phyloP scores from a whole-genome alignment of 2,113 vertebrate species.

The Tragulus kanchil region DNA sequence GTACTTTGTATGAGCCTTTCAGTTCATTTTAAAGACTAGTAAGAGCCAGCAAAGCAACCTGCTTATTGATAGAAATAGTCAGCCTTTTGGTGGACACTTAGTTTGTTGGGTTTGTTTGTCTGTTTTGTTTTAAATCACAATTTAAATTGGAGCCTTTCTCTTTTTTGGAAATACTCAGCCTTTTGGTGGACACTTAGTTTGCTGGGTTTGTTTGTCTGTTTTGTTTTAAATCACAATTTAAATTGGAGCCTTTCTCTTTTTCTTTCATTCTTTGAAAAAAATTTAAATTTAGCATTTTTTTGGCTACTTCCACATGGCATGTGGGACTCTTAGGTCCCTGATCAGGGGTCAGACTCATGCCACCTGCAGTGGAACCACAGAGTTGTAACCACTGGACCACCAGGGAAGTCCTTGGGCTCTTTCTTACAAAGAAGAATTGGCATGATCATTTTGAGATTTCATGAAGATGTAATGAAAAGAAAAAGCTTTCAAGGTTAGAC shows the following conservation, averaged over 20 bases:
- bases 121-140: too few relatives aligned
- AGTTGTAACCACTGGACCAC: background rate
- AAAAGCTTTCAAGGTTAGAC: slow-evolving; percentile 53
- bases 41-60: background rate
- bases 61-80: slow-evolving; percentile 35
- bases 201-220: slow-evolving; percentile 31
- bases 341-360: too few relatives aligned
- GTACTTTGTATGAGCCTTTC: background rate
- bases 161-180: background rate
- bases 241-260: slow-evolving; percentile 49
- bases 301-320: background rate
- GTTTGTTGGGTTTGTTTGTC: background rate
- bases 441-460: slow-evolving; percentile 48
- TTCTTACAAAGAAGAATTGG: background rate
- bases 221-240: slow-evolving; percentile 54
- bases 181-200: slow-evolving; percentile 30
- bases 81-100: slow-evolving; percentile 8
- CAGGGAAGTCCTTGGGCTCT: background rate
- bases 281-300: background rate
- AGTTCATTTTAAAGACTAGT: slow-evolving; percentile 30
- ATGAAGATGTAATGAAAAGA: slow-evolving; percentile 49
- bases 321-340: background rate
- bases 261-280: background rate
- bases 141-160: too few relatives aligned
- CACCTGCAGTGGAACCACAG: background rate